Percentiles rank a stretch among this genome's conserved stretches.
Conservation (phyloP, 2,113 vertebrate species). For the Macaca mulatta region DNA sequence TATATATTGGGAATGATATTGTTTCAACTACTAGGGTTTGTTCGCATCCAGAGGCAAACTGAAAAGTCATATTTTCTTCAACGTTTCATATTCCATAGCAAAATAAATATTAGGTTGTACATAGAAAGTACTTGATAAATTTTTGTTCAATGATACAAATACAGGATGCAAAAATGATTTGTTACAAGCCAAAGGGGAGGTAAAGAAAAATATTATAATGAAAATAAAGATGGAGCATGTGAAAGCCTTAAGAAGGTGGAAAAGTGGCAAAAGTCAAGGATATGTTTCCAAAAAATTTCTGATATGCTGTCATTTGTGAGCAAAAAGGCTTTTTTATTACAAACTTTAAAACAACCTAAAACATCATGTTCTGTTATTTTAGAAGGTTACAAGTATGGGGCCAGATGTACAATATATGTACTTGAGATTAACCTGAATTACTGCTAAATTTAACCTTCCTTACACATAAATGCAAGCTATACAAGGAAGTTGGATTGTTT, state of each 20-base stretch:
- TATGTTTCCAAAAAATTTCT: neutral
- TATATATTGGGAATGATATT: neutral
- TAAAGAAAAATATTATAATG: neutral
- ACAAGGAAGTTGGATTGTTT: conserved; percentile 8
- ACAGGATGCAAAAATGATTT: neutral
- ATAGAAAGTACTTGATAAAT: neutral
- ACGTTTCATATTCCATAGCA: neutral
- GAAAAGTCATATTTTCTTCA: neutral
- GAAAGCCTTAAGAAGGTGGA: neutral
- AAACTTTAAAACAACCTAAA: conserved; percentile 16
- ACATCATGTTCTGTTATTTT: conserved; percentile 17
- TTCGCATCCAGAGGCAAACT: neutral
- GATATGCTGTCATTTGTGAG: neutral
- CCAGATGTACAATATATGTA: conserved; percentile 49
- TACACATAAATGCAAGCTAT: conserved; percentile 49
- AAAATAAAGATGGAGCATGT: neutral
- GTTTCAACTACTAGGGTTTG: neutral
- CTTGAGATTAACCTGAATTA: conserved; percentile 54
- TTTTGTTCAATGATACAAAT: neutral
- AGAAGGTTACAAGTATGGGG: neutral
- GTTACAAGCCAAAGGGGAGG: neutral
- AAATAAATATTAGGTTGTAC: neutral
- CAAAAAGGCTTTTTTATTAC: neutral
- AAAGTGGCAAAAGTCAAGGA: neutral
- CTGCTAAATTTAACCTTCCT: conserved; percentile 63